Evolutionary conservation across 2,113 vertebrate genomes (phyloP), one percentile per base, ranked within the genome.

Genomic region (Marcusenius ussheri): DNA sequence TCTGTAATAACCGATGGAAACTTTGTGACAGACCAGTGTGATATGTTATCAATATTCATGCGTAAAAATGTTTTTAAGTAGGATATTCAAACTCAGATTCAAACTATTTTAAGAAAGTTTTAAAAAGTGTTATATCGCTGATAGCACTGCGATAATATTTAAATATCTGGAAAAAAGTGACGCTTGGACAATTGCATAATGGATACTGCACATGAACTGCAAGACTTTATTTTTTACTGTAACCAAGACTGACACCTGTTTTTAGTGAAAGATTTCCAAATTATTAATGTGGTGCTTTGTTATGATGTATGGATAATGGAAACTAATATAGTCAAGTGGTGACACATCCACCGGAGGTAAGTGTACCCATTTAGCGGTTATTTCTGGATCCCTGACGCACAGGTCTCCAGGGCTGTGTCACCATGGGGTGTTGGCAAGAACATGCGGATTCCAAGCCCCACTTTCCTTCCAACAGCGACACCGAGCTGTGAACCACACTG

Each of bases 331-430:
- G 83, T 47, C 42, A 47, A 47, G 45, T n/a, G 24, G 3, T 84
- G 83, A 84, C 85, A 53, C 50, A 84, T 84, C 45, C 83, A 84
- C 42, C 83, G 39, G 39, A 46, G 21, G 24, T 46, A 87, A 87
- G 49, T 53, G 83, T 84, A 47, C 83, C 39, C 83, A 45, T 84
- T 84, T 46, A 84, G 42, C 0, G 1, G 83, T 47, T 84, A 84
- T 84, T 84, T 47, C 45, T 84, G 24, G 83, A 84, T 84, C 74
- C 74, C 19, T 84, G 84, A 87, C 85, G 49, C 27, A 53, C n/a
- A 27, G 84, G 84, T 86, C 84, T 86, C 84, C 5, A n/a, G 85
- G 85, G 85, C 49, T 87, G 49, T 53, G 15, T 87, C 49, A 53
- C 85, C 50, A 87, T 11, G 47, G 84, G 84, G 50, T 53, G 27